Evolutionary conservation across 2,113 vertebrate genomes (phyloP).

Genomic region (Cyanoderma ruficeps): DNA sequence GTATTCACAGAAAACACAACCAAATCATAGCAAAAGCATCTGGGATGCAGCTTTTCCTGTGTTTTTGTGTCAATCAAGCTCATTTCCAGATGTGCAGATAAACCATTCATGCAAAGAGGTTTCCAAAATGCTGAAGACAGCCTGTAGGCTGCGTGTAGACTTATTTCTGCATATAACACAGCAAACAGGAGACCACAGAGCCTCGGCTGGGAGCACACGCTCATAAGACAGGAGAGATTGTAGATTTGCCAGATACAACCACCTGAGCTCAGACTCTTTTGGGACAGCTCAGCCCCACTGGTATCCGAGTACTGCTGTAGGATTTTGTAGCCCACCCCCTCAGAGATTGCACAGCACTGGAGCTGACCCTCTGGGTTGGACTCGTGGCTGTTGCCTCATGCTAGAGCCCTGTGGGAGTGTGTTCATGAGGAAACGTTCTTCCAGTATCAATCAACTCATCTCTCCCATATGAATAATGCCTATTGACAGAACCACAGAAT

Average conservation of each 20-base stretch:
- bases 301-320: not conserved
- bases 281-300: not conserved
- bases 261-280: not conserved
- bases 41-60: slow-evolving; percentile 23
- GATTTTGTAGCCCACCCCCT: not conserved
- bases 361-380: not conserved
- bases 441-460: not conserved
- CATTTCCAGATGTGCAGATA: not conserved
- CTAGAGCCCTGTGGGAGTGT: not conserved
- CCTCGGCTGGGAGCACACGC: not conserved
- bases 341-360: not conserved
- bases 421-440: accelerated
- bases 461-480: not conserved
- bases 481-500: not conserved
- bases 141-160: not conserved
- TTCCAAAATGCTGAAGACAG: not conserved
- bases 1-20: not conserved
- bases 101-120: not conserved
- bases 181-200: not conserved
- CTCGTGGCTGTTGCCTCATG: not conserved
- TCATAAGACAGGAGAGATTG: not conserved
- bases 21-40: slow-evolving; percentile 7
- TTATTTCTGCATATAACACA: not conserved
- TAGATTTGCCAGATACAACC: not conserved
- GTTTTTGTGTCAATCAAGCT: not conserved